Evolutionary conservation across 2,888 invertebrate species (phyloP).

Genomic region (Eugnorisma glareosa): DNA sequence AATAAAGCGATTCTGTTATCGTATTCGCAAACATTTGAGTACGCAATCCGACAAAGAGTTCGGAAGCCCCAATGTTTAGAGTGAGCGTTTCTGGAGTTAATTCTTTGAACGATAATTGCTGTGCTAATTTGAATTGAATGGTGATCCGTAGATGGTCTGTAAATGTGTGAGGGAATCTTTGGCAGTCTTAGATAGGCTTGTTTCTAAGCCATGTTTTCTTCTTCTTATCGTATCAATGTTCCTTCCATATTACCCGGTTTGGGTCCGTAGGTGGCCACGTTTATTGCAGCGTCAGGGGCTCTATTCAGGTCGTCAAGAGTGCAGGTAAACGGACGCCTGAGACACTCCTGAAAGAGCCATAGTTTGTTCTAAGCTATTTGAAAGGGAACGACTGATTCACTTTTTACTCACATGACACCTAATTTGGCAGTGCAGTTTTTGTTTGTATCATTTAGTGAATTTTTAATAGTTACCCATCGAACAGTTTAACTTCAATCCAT

Average conservation of each 20-base stretch:
- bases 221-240: too few relatives aligned
- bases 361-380: neutral
- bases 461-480: slow-evolving; percentile 15
- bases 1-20: slow-evolving; percentile 82
- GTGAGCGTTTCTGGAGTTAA: slow-evolving; percentile 25
- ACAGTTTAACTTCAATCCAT: slow-evolving; percentile 32
- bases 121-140: slow-evolving; percentile 44
- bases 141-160: slow-evolving; percentile 10
- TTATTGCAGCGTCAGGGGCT: too few relatives aligned
- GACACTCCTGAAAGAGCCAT: too few relatives aligned
- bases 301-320: too few relatives aligned
- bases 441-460: neutral
- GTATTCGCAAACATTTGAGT: slow-evolving; percentile 77
- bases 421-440: neutral
- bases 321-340: too few relatives aligned
- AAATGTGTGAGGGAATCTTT: slow-evolving; percentile 5
- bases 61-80: slow-evolving; percentile 28
- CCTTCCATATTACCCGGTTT: too few relatives aligned
- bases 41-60: slow-evolving; percentile 62
- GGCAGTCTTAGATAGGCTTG: neutral
- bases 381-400: neutral
- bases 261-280: too few relatives aligned
- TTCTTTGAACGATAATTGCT: slow-evolving; percentile 42
- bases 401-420: neutral
- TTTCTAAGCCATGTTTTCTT: neutral